These are phyloP conservation scores for Silurus aristotelis DNA, from an alignment of 2,797 vertebrate species.

Conservation along the genomic window DNA sequence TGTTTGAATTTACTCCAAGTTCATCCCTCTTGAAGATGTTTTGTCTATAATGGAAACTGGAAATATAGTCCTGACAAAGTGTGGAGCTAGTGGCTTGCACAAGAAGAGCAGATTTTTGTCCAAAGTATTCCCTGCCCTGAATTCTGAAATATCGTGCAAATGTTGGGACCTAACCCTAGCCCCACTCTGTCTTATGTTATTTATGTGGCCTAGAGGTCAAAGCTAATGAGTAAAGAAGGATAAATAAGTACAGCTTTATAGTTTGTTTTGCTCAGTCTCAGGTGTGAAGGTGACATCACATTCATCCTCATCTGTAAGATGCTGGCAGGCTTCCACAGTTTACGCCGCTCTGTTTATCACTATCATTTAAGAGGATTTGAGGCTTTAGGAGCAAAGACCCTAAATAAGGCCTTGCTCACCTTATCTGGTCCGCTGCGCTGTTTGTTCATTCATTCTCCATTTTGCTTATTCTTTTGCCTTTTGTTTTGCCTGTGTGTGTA, in stretches of 20 bases:
- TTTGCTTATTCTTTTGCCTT: background rate
- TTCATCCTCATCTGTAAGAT: slow-evolving; percentile 63
- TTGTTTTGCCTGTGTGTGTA: slow-evolving; percentile 34
- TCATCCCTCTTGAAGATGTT: slow-evolving; percentile 48
- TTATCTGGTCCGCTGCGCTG: slow-evolving; percentile 5
- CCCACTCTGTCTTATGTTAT: background rate
- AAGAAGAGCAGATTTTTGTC: background rate
- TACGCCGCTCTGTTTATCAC: slow-evolving; percentile 61
- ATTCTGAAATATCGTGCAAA: slow-evolving; percentile 28
- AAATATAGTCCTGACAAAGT: background rate
- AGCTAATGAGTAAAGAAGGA: slow-evolving; percentile 29
- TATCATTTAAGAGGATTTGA: slow-evolving; percentile 54
- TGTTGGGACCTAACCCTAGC: background rate
- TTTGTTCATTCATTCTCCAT: background rate
- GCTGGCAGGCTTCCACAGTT: slow-evolving; percentile 62
- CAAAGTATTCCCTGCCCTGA: slow-evolving; percentile 20
- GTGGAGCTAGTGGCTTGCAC: background rate
- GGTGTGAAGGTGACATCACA: slow-evolving; percentile 51
- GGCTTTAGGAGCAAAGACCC: slow-evolving; percentile 26
- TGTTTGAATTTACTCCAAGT: slow-evolving; percentile 57
- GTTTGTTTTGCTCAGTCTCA: slow-evolving; percentile 49
- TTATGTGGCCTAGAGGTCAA: slow-evolving; percentile 28
- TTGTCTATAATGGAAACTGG: slow-evolving; percentile 2
- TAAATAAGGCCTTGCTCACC: slow-evolving; percentile 49
- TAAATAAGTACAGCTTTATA: slow-evolving; percentile 30